These are phyloP conservation scores for Panzeria rudis DNA, from an alignment of 2,888 invertebrate genomes.

Conservation along the genomic window DNA sequence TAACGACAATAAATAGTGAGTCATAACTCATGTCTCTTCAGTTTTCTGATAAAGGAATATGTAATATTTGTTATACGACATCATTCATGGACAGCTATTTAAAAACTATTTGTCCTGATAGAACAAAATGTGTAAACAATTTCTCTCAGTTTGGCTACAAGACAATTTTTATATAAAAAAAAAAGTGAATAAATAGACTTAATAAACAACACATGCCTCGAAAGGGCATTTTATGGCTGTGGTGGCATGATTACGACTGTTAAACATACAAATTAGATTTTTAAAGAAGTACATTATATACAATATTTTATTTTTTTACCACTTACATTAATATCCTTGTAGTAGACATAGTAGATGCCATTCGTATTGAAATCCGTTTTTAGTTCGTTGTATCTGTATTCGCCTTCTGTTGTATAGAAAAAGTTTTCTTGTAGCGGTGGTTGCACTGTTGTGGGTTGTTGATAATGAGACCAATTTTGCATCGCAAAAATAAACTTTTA, in stretches of 20 bases:
- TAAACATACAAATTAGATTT: too few relatives aligned
- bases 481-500: conserved; percentile 39
- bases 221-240: too few relatives aligned
- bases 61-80: background rate
- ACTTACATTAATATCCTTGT: conserved; percentile 83
- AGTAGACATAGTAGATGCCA: conserved; percentile 81
- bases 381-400: conserved; percentile 68
- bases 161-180: too few relatives aligned
- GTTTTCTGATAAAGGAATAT: background rate
- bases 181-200: too few relatives aligned
- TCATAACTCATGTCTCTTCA: background rate
- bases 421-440: conserved; percentile 69
- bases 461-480: conserved; percentile 68
- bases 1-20: background rate
- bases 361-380: conserved; percentile 66
- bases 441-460: conserved; percentile 70
- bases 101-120: background rate
- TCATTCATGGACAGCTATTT: background rate
- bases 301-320: background rate
- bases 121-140: too few relatives aligned
- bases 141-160: background rate
- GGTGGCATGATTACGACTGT: too few relatives aligned
- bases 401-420: conserved; percentile 64
- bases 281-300: too few relatives aligned
- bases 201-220: too few relatives aligned